Conservation (phyloP, 2,888 invertebrate genomes). For the Seladonia tumulorum region DNA sequence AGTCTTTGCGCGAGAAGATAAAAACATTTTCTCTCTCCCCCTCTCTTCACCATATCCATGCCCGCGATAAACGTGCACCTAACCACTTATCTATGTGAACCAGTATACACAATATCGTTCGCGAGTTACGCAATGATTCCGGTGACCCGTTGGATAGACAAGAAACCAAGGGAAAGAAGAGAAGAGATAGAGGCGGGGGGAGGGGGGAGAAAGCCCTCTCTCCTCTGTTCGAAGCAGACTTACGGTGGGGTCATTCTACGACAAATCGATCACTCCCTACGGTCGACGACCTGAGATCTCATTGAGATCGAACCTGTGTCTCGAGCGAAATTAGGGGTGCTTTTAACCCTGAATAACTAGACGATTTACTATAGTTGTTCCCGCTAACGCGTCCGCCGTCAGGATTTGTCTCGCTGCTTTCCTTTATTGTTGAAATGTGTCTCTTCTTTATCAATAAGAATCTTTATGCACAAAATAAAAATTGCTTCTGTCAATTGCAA, state of each 20-base stretch:
- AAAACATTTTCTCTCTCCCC: background rate
- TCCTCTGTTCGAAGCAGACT: background rate
- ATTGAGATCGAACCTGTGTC: background rate
- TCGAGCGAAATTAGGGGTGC: background rate
- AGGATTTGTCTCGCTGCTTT: no score
- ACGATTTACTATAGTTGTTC: background rate
- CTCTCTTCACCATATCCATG: background rate
- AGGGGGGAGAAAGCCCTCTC: background rate
- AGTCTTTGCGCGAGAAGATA: background rate
- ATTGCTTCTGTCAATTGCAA: background rate
- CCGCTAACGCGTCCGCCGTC: background rate
- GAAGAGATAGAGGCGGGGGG: background rate
- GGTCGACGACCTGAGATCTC: conserved; percentile 14
- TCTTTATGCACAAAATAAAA: background rate
- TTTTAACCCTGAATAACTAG: background rate
- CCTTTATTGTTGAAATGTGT: no score
- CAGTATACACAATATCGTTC: conserved; percentile 33
- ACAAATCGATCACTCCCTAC: conserved; percentile 12
- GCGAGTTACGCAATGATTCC: conserved; percentile 43
- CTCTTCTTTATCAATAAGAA: no score
- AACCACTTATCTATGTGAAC: conserved; percentile 31
- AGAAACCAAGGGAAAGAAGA: background rate
- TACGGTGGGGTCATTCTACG: conserved; percentile 7
- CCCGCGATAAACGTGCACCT: conserved; percentile 19
- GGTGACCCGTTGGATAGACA: background rate